Evolutionary conservation across 2,888 invertebrate genomes (phyloP), one percentile per base, ranked within the genome.

Genomic region (Tachina grossa): DNA sequence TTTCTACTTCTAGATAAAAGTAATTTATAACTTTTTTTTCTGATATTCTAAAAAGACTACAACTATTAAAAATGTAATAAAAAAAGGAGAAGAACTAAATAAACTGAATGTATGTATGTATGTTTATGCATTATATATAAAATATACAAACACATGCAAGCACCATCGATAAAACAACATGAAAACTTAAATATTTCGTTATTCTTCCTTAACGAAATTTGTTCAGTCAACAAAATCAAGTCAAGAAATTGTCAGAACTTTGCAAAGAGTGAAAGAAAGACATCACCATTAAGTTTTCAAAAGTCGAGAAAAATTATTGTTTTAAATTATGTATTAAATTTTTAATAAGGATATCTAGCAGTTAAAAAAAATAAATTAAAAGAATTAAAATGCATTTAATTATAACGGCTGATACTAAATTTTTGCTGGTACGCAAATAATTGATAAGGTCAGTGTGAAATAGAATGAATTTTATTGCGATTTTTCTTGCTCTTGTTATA

Each of bases 91-190:
- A 68, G 51, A 61, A 66, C 51, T 53, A 76, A 63, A 75, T 75
- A 75, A 69, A 76, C 63, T 47, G n/a, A 41, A 57, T 53, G 9
- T 53, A 14, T 45, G 22, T 45, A 14, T 63, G 19, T 22, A 14
- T 47, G 47, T 45, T 13, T 65, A 16, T 43, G 53, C 31, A 59
- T 71, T 41, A 69, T 49, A 83, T 63, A 31, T 31, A 19, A 77
- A 31, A 78, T 69, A 69, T 47, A 77, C 68, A 76, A 49, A 85
- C 51, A 78, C 78, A 51, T 78, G 83, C 57, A 71, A 51, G 51
- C 55, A 89, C 89, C 91, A 91, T 91, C 91, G 91, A 91, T 91
- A 91, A 91, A 91, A 91, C 91, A 91, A 91, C 89, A 90, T 89
- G 85, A 77, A 87, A 84, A 84, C 82, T 87, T 84, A 57, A 79